Evolutionary conservation across 2,797 vertebrate genomes (phyloP).

Genomic region (Sarcoramphus papa): DNA sequence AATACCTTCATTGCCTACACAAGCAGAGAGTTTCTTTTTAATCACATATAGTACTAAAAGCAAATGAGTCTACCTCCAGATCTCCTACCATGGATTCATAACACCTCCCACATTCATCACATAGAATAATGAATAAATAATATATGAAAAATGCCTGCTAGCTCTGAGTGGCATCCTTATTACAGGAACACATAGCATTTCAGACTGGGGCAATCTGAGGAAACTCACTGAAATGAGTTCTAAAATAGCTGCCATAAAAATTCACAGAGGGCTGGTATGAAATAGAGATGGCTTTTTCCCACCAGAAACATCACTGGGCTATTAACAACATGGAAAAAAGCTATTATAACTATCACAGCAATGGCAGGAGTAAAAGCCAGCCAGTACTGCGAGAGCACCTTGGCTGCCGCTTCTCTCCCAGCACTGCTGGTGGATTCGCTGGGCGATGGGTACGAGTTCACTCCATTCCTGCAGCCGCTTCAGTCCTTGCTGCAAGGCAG

Average conservation of each 20-base stretch:
- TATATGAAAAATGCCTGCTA: constrained; percentile 25
- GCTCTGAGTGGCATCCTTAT: constrained; percentile 3
- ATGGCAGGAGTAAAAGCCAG: background rate
- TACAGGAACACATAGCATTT: background rate
- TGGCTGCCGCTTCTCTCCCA: accelerated
- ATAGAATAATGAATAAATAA: constrained; percentile 49
- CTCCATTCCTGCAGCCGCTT: background rate
- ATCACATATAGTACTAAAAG: constrained; percentile 6
- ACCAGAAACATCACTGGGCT: background rate
- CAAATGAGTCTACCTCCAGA: constrained; percentile 46
- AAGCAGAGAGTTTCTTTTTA: constrained; percentile 45
- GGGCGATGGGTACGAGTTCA: accelerated
- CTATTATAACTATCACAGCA: background rate
- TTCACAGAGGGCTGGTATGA: background rate
- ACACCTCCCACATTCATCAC: constrained; percentile 35
- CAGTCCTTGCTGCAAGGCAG: background rate
- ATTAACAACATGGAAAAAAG: background rate
- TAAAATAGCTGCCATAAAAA: constrained; percentile 28
- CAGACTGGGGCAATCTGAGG: background rate
- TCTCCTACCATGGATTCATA: constrained; percentile 17
- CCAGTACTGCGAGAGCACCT: background rate
- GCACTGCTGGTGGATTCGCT: background rate
- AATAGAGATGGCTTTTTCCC: background rate
- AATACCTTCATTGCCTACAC: background rate
- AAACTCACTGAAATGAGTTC: background rate